These are phyloP conservation scores for Entomobrya proxima DNA, from an alignment of 2,888 invertebrate species.

Conservation along the genomic window DNA sequence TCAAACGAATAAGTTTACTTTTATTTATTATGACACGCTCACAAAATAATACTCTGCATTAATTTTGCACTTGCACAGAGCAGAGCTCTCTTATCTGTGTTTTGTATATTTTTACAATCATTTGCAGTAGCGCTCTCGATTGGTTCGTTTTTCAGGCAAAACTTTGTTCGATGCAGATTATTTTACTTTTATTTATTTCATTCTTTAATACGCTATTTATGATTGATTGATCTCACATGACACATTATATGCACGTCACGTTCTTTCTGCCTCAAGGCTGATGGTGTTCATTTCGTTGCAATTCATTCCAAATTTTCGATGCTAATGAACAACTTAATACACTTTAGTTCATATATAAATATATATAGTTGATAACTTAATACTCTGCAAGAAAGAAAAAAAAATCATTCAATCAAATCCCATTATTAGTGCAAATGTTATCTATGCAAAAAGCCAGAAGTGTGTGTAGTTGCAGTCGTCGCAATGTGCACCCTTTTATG, in stretches of 20 bases:
- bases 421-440: conserved; percentile 1
- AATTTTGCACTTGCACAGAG: background rate
- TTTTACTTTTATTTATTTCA: background rate
- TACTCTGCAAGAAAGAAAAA: background rate
- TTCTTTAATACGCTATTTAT: background rate
- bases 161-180: background rate
- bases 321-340: background rate
- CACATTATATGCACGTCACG: conserved; percentile 34
- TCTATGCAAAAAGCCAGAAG: background rate
- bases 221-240: conserved; percentile 39
- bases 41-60: background rate
- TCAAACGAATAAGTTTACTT: background rate
- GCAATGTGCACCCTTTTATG: conserved; percentile 10
- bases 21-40: background rate
- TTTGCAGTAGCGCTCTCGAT: background rate
- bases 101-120: background rate
- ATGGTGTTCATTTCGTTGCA: background rate
- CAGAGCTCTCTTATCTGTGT: background rate
- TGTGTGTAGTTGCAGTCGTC: too few species aligned
- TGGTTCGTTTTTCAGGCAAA: background rate
- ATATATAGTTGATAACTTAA: background rate
- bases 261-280: conserved; percentile 36
- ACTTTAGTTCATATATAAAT: background rate
- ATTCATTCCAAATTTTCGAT: background rate
- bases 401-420: conserved; percentile 15